A percentile compares a stretch with the other conserved stretches of the same genome.
These are phyloP conservation scores for Tineola bisselliella DNA, from an alignment of 2,888 invertebrate genomes.

Conservation along the genomic window DNA sequence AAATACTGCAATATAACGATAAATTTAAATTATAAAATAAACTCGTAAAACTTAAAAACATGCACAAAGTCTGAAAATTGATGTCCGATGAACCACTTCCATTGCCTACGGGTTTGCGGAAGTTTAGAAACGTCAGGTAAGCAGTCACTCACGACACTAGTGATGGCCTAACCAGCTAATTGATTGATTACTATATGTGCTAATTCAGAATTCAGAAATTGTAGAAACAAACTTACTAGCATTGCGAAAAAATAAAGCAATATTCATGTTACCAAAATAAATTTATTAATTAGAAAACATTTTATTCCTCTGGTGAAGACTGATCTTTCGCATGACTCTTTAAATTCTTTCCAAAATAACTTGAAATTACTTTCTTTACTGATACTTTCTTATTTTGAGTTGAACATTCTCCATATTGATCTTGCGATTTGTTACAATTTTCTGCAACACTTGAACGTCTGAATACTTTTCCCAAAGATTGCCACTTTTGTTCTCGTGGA, in stretches of 20 bases:
- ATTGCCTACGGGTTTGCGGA: background rate
- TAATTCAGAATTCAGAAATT: background rate
- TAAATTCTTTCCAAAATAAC: slow-evolving; percentile 47
- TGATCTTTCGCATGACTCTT: background rate
- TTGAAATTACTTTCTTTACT: slow-evolving; percentile 53
- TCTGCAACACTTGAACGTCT: slow-evolving; percentile 54
- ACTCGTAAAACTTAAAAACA: slow-evolving; percentile 3
- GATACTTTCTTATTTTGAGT: slow-evolving; percentile 43
- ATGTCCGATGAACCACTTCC: background rate
- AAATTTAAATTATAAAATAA: background rate
- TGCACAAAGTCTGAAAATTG: background rate
- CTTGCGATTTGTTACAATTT: slow-evolving; percentile 40
- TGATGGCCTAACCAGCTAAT: background rate
- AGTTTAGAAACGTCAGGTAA: background rate
- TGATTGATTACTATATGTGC: background rate
- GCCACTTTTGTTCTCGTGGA: slow-evolving; percentile 56
- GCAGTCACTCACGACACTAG: background rate
- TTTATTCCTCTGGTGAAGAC: background rate
- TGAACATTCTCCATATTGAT: slow-evolving; percentile 41
- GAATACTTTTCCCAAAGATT: slow-evolving; percentile 58
- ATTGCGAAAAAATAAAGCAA: background rate
- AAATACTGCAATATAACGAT: background rate
- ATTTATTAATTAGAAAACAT: background rate
- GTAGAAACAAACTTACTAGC: no score
- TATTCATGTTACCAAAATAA: background rate